Evolutionary conservation across 2,113 vertebrate species (phyloP).

Genomic region (Macquaria australasica): DNA sequence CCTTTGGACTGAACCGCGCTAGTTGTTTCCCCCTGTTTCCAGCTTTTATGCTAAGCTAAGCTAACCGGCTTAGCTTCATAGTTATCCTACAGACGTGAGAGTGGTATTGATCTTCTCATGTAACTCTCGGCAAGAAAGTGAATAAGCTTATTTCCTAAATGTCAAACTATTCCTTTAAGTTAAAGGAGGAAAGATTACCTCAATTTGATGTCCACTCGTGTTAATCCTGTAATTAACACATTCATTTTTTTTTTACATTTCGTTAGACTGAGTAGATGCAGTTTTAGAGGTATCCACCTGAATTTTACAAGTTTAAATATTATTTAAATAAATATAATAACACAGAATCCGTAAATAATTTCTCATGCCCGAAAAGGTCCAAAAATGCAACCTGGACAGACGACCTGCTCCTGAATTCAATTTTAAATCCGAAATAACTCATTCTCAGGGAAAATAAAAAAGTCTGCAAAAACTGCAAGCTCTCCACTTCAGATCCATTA

Average conservation of each 20-base stretch:
- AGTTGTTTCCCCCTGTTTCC: not conserved
- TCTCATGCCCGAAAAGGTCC: not conserved
- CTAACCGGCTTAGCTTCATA: not conserved
- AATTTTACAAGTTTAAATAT: not conserved
- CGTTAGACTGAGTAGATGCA: not conserved
- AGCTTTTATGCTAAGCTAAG: conserved; percentile 3
- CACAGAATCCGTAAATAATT: not conserved
- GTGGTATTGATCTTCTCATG: not conserved
- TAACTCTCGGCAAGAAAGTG: not conserved
- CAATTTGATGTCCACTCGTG: not conserved
- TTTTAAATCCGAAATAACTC: conserved; percentile 11
- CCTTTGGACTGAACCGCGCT: no score
- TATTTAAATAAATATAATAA: conserved; percentile 26
- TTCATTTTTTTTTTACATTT: not conserved
- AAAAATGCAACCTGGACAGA: not conserved
- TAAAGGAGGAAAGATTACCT: not conserved
- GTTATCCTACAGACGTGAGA: not conserved
- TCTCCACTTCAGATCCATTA: conserved; percentile 12
- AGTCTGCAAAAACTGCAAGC: conserved; percentile 8
- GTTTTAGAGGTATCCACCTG: not conserved
- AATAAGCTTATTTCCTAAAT: no score
- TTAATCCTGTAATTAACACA: not conserved
- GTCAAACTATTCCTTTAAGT: not conserved
- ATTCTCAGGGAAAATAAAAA: not conserved
- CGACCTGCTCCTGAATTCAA: not conserved